phyloP scores from a whole-genome alignment of 2,113 vertebrate genomes.

The Ceuthmochares aereus region DNA sequence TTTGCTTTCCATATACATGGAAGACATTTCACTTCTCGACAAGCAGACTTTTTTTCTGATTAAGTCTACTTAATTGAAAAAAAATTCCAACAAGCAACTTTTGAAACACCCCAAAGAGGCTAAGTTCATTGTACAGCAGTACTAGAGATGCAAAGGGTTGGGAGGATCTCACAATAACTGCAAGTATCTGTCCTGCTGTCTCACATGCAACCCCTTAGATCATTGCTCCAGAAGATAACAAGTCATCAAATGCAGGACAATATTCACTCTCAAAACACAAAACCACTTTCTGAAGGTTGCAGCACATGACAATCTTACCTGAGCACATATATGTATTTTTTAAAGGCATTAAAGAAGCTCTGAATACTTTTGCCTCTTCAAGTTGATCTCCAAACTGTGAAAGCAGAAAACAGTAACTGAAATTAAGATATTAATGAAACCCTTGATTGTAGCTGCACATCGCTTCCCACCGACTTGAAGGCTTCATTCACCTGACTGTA shows the following conservation, averaged over 20 bases:
- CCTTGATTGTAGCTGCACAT: neutral
- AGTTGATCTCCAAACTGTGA: neutral
- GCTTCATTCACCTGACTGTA: neutral
- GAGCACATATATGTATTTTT: neutral
- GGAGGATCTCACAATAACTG: neutral
- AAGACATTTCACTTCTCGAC: neutral
- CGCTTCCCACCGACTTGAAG: neutral
- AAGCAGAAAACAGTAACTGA: neutral
- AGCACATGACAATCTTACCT: neutral
- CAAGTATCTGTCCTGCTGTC: neutral
- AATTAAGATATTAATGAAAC: neutral
- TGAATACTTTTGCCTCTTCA: neutral
- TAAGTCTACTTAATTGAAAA: neutral
- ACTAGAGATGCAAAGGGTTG: fast-evolving
- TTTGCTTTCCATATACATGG: fast-evolving
- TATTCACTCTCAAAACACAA: neutral
- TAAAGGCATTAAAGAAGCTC: neutral
- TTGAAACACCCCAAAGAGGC: neutral
- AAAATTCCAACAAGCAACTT: neutral
- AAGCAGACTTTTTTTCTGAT: neutral
- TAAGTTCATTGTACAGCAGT: neutral
- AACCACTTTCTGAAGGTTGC: neutral
- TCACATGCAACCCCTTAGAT: neutral
- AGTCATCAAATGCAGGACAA: neutral
- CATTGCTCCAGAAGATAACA: neutral